Base-by-base conservation (phyloP, 2,888 invertebrate species). In the Hoplodrina ambigua region DNA sequence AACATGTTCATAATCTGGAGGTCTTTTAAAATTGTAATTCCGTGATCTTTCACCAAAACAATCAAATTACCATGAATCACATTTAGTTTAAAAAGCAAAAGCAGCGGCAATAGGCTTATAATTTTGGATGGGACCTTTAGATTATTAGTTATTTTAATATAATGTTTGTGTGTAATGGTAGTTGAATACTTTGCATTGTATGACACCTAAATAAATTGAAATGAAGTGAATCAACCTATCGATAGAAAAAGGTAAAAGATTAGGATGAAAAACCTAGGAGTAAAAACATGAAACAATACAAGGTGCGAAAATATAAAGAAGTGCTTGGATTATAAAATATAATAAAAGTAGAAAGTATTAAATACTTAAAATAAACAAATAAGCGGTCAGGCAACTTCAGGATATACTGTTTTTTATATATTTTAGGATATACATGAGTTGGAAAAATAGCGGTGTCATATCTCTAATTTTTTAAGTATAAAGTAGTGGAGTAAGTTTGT, bases 291-390 rank as follows among this genome's bases (percentile, higher is more conserved):
- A 74, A 76, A 82, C 60, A 69, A 82, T 82, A 67, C 69, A 69
- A 74, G 72, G 85, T 85, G 83, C 83, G 46, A 80, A 85, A 85
- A 62, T 78, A 83, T 69, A 78, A 69, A 83, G 62, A 85, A 75
- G 85, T 83, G 83, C 85, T 64, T 53, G 64, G 74, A 78, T 73
- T 61, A 60, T 71, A 69, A 68, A 67, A 73, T 69, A 80, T 56
- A 78, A 64, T 76, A 68, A 59, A 79, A 64, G 25, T 68, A 62
- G 54, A 60, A 41, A 41, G 41, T 41, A 41, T 62, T 65, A 41
- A 54, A 52, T 65, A 68, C 44, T 62, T 25, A 54, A 63, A 58
- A 62, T 52, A 69, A 75, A 66, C 7, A 58, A 75, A 71, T 65
- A 82, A 84, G 82, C 82, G 56, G 58, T 70, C 68, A 79, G 72